Base-by-base conservation (phyloP, 2,888 invertebrate genomes). In the Drosophila atripex region DNA sequence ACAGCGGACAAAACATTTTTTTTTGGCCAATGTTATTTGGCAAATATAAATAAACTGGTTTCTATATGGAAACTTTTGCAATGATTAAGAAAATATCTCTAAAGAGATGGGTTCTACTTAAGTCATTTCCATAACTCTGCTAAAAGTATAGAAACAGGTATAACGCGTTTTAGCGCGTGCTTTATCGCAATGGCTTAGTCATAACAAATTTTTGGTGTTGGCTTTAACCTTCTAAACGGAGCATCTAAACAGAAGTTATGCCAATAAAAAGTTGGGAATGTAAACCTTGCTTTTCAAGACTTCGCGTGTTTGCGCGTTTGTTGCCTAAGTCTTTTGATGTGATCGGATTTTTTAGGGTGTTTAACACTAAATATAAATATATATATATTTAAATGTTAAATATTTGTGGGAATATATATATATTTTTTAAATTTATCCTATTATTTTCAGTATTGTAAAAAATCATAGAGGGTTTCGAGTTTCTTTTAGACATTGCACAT, bases 111-210 rank as follows among this genome's bases (percentile, higher is more conserved):
- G 70, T 86, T 86, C 86, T 86, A 74, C 70, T 70, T 60, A 73
- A 80, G 63, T 57, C 63, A 73, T 60, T 64, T 71, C 41, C 71
- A 78, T 69, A 65, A 2, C 46, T 47, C 47, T 59, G 38, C 38
- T 60, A 60, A 63, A 73, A 73, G 63, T 66, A 61, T 59, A 54
- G 51, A 73, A 78, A 80, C 82, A 53, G 25, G 82, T 72, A 78
- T 47, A 76, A 82, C 82, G 73, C 71, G 85, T 82, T 84, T 71
- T 3, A 66, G 69, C 56, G 60, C 55, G 73, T 73, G 75, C 65
- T 86, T 80, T 69, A 59, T 53, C 53, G 70, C 38, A 54, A 75
- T 73, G 46, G 78, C 84, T 86, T 86, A 82, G 78, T 82, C 82
- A 82, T 82, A 70, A 84, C 14, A n/a, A 14, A 6, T 6, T 72